phyloP scores from a whole-genome alignment of 2,888 invertebrate genomes.

The Calliscelio sp. region DNA sequence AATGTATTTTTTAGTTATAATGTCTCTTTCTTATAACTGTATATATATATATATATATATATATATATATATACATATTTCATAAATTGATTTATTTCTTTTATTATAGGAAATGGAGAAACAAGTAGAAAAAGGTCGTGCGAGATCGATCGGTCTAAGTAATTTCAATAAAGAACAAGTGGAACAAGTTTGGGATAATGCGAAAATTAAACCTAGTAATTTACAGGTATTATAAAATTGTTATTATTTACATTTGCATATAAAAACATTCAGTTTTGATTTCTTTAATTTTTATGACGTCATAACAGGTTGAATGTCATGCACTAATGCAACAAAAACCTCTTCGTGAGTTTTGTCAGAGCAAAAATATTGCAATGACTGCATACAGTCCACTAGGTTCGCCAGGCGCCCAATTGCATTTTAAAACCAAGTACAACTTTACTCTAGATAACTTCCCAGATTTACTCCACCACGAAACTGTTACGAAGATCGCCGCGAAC shows the following conservation, averaged over 20 bases:
- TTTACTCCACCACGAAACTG: conserved; percentile 88
- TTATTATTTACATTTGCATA: not conserved
- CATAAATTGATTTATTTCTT: too few relatives aligned
- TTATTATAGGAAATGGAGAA: conserved; percentile 89
- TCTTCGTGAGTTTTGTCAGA: conserved; percentile 88
- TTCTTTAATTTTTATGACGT: too few relatives aligned
- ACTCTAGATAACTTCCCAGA: conserved; percentile 86
- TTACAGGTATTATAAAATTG: conserved; percentile 86
- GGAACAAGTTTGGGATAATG: conserved; percentile 87
- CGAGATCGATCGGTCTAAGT: conserved; percentile 92
- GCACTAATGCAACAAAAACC: conserved; percentile 91
- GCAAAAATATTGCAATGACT: conserved; percentile 89
- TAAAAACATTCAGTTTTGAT: not conserved
- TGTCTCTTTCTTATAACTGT: too few relatives aligned
- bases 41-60: too few relatives aligned
- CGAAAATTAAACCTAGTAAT: conserved; percentile 90
- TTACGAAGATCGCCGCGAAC: conserved; percentile 87
- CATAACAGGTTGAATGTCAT: conserved; percentile 91
- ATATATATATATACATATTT: too few relatives aligned
- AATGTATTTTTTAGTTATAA: too few relatives aligned
- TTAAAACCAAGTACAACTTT: conserved; percentile 83
- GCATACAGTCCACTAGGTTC: conserved; percentile 90
- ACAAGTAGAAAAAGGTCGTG: conserved; percentile 88
- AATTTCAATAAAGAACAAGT: conserved; percentile 92
- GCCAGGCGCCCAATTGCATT: conserved; percentile 88